Evolutionary conservation across 2,113 vertebrate genomes (phyloP).

Genomic region (Channa maculata): DNA sequence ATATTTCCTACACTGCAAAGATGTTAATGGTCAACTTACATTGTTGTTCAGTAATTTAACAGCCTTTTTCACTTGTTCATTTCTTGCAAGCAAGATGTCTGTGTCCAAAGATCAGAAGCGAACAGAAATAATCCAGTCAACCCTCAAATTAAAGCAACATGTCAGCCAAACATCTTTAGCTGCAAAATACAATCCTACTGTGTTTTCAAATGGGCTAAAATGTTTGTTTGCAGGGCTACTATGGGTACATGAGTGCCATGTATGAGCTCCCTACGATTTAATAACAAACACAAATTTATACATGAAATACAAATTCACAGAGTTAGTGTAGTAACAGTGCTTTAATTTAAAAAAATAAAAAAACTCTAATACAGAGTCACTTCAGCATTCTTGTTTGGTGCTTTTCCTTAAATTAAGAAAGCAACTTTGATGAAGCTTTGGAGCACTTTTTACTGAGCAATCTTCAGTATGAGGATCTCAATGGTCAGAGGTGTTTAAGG

Average conservation of each 20-base stretch:
- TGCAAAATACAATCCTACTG: neutral
- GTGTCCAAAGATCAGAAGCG: neutral
- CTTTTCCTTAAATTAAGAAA: too few relatives aligned
- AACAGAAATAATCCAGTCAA: neutral
- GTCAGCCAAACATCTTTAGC: neutral
- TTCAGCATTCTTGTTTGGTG: too few relatives aligned
- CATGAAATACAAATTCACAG: neutral
- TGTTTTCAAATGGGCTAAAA: neutral
- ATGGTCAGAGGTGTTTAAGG: conserved; percentile 7
- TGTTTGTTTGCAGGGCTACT: neutral
- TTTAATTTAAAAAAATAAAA: too few relatives aligned
- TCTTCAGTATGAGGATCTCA: neutral
- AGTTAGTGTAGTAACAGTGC: neutral
- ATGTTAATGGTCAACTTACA: neutral
- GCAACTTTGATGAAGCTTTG: too few relatives aligned
- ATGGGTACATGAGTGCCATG: neutral
- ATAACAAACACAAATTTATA: neutral
- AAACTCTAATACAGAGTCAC: too few relatives aligned
- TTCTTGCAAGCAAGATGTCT: neutral
- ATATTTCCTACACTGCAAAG: neutral
- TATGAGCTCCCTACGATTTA: neutral
- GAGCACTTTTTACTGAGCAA: neutral
- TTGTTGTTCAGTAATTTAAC: neutral
- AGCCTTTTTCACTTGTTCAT: neutral
- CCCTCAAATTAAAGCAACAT: neutral